phyloP scores from a whole-genome alignment of 2,888 invertebrate species.

The Mantis religiosa region DNA sequence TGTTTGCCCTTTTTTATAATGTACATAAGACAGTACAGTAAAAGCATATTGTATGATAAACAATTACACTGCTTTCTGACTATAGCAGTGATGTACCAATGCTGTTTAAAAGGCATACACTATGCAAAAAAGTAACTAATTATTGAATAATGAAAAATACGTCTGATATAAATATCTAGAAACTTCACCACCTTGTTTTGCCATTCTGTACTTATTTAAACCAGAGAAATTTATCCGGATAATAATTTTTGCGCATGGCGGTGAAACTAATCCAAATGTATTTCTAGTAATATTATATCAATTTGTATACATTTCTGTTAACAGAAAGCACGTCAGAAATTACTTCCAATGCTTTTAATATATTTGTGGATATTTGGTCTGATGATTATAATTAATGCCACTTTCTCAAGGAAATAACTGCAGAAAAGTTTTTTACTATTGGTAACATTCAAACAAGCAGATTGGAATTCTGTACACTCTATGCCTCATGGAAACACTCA shows the following conservation, averaged over 20 bases:
- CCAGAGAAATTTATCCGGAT: background rate
- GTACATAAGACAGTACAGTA: background rate
- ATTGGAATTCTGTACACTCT: background rate
- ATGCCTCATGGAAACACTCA: conserved; percentile 11
- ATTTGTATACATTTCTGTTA: background rate
- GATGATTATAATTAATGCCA: background rate
- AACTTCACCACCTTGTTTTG: background rate
- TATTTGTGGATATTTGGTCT: background rate
- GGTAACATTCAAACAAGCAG: background rate
- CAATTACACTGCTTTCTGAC: background rate
- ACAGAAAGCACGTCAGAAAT: background rate
- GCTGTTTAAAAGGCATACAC: background rate
- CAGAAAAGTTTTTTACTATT: background rate
- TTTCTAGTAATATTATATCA: background rate
- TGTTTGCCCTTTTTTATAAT: background rate
- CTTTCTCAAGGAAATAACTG: background rate
- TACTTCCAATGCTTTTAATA: background rate
- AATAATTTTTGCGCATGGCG: background rate
- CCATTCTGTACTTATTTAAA: background rate
- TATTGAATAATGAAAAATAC: background rate
- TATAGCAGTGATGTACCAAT: background rate
- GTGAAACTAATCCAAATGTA: background rate
- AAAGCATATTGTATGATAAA: background rate
- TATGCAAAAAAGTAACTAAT: background rate
- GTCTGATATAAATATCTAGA: background rate